Percentiles rank a stretch among this genome's conserved stretches.
Conservation (phyloP, 2,888 invertebrate species). For the Nymphalis polychloros region DNA sequence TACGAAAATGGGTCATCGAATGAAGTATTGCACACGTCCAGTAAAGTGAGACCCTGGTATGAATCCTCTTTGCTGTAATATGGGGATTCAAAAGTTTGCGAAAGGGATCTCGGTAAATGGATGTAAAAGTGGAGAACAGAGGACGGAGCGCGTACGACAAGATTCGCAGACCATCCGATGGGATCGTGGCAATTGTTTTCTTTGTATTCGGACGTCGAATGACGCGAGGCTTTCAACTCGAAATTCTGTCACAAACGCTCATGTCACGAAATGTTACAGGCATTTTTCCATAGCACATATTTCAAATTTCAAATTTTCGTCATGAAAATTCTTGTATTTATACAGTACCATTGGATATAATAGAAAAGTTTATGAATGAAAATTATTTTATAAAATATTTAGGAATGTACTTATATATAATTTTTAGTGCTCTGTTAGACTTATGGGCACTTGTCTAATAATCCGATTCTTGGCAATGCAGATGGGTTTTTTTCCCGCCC, state of each 20-base stretch:
- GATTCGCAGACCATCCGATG: conserved; percentile 47
- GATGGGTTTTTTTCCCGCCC: too few relatives aligned
- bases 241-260: conserved; percentile 29
- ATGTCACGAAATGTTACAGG: conserved; percentile 1
- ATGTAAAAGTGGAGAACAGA: conserved; percentile 35
- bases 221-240: conserved; percentile 22
- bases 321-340: neutral
- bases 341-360: neutral
- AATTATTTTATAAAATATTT: too few relatives aligned
- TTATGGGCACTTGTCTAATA: too few relatives aligned
- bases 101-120: conserved; percentile 39
- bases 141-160: conserved; percentile 50
- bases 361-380: neutral
- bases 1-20: conserved; percentile 67
- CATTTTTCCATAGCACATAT: neutral
- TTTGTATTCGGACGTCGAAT: conserved; percentile 46
- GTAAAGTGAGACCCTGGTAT: conserved; percentile 42
- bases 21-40: conserved; percentile 54
- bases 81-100: conserved; percentile 32
- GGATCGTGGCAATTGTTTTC: conserved; percentile 52
- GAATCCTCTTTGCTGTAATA: conserved; percentile 38
- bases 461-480: too few relatives aligned
- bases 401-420: too few relatives aligned
- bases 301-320: neutral
- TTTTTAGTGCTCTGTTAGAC: too few relatives aligned